Base-by-base conservation (phyloP, 2,888 invertebrate species). In the Ennomos erosarius region DNA sequence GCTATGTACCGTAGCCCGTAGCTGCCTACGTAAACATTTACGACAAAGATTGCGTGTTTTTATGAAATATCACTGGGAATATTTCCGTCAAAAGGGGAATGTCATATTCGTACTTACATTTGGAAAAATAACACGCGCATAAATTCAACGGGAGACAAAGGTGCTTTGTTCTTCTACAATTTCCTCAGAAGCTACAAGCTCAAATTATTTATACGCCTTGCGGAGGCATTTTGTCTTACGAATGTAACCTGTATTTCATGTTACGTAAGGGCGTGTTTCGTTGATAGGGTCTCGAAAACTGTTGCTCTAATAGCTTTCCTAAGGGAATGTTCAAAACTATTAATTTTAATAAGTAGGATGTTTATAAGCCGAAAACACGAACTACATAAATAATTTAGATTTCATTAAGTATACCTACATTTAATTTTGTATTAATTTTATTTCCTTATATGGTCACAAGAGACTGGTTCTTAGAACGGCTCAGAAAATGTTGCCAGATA, bases 81-180 rank as follows among this genome's bases (percentile, higher is more conserved):
- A 56, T 56, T 56, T 45, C 50, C 50, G 43, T 48, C 52, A 53
- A 48, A 38, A 38, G 42, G 16, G 38, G 42, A 47, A 47, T 38
- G 47, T 58, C 43, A 43, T 9, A 38, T 10, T 52, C 35, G 16
- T 9, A 10, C 13, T 26, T 37, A 33, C 43, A 16, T 39, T 40
- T 45, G 38, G 16, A 58, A 58, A 47, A 58, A 44, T 48, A 59
- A 59, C 58, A 45, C 10, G 9, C 38, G 53, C 47, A 35, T 52
- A 48, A 38, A 53, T 48, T 59, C 37, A 16, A 26, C 10, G 4
- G 9, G 16, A 51, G 47, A 44, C 53, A 49, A 59, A 59, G 48
- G 53, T 49, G 48, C 52, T 58, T 58, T 58, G 58, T 53, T 53
- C 52, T 51, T 49, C 45, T 46, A 58, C 58, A 44, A 39, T 48